Evolutionary conservation across 2,113 vertebrate species (phyloP).

Genomic region (Pteronura brasiliensis): DNA sequence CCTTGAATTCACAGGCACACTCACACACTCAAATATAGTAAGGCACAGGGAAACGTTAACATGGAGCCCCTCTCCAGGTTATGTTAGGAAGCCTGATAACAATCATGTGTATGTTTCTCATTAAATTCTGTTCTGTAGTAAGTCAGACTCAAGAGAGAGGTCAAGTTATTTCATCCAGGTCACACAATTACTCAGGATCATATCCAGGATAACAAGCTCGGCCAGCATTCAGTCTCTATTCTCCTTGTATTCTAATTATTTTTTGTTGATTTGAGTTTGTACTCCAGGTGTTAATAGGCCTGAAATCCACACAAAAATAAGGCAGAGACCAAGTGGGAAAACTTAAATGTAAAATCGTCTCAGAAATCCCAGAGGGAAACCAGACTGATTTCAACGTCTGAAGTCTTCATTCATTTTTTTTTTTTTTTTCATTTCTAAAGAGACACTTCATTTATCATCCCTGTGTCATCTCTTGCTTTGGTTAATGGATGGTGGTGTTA

Average conservation of each 20-base stretch:
- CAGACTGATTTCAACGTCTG: background rate
- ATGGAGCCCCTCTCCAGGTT: background rate
- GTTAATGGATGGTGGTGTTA: background rate
- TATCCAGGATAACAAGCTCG: background rate
- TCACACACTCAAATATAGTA: background rate
- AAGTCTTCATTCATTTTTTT: conserved; percentile 13
- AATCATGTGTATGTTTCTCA: background rate
- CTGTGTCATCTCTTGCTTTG: background rate
- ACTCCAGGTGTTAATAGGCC: background rate
- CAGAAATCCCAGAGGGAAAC: background rate
- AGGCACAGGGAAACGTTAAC: background rate
- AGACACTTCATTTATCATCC: conserved; percentile 38
- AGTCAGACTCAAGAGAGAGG: background rate
- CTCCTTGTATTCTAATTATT: background rate
- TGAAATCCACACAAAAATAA: background rate
- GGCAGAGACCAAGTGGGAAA: background rate
- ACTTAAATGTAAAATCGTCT: background rate
- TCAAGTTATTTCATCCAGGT: background rate
- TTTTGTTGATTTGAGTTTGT: conserved; percentile 20
- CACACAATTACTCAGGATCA: background rate
- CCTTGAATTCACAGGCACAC: background rate
- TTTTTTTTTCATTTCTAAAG: background rate
- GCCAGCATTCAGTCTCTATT: background rate
- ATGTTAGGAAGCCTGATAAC: background rate
- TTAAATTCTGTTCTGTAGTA: background rate